Evolutionary conservation across 2,113 vertebrate genomes (phyloP).

Genomic region (Phocoena sinus): DNA sequence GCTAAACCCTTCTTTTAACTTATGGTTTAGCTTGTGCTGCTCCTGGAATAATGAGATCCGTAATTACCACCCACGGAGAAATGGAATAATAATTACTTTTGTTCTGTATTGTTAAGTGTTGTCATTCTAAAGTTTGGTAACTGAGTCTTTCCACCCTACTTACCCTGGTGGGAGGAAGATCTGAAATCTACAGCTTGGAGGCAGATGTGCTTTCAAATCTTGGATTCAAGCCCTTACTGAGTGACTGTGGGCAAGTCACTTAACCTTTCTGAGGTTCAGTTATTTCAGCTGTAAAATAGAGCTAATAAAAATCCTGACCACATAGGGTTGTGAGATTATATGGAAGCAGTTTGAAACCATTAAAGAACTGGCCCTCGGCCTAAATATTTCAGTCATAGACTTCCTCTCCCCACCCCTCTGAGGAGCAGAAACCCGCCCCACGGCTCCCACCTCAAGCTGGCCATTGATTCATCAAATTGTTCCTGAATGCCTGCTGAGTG

Average conservation of each 20-base stretch:
- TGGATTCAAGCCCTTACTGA: background rate
- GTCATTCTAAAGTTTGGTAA: conserved; percentile 5
- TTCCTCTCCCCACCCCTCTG: background rate
- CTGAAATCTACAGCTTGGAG: background rate
- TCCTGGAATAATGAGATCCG: background rate
- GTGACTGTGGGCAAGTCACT: background rate
- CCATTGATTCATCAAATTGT: background rate
- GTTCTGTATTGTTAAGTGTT: background rate
- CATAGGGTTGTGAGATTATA: background rate
- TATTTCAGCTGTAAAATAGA: background rate
- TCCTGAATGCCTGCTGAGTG: background rate
- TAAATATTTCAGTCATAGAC: background rate
- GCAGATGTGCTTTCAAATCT: background rate
- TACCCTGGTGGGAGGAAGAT: background rate
- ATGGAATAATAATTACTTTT: background rate
- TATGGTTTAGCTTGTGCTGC: background rate
- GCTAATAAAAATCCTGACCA: background rate
- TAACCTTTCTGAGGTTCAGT: background rate
- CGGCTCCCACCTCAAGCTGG: background rate
- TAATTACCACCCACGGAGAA: background rate
- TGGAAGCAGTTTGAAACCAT: background rate
- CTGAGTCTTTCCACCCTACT: background rate
- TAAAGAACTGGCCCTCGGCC: background rate
- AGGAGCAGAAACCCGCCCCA: background rate
- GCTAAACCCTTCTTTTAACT: background rate